phyloP scores from a whole-genome alignment of 2,797 vertebrate genomes.

The Enteromius mattozi region DNA sequence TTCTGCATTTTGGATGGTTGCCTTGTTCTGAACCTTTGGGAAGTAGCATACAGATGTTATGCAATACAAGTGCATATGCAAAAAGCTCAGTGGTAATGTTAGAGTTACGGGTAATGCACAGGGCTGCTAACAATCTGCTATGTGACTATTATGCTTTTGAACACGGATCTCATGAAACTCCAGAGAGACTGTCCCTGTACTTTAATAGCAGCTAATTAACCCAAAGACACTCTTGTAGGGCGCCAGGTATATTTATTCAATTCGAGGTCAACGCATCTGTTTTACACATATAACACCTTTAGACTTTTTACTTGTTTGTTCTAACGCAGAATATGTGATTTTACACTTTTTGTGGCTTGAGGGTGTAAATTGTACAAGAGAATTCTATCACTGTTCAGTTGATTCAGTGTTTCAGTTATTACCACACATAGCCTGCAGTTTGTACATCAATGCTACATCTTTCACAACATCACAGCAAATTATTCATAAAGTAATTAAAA shows the following conservation, averaged over 20 bases:
- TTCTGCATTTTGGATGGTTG: slow-evolving; percentile 15
- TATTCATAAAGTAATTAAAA: not conserved
- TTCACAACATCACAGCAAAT: not conserved
- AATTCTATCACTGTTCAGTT: not conserved
- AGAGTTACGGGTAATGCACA: not conserved
- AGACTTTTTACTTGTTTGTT: not conserved
- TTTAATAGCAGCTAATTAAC: slow-evolving; percentile 8
- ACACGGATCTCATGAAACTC: not conserved
- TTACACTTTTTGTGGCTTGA: not conserved
- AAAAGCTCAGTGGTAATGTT: not conserved
- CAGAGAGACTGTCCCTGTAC: not conserved
- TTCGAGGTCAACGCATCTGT: not conserved
- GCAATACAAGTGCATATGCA: not conserved
- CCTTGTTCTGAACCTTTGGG: slow-evolving; percentile 14
- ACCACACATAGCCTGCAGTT: not conserved
- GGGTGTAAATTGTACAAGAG: not conserved
- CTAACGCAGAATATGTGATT: not conserved
- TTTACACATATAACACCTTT: not conserved
- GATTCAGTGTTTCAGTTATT: not conserved
- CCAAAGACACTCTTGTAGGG: not conserved
- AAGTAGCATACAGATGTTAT: slow-evolving; percentile 21
- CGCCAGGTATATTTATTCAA: not conserved
- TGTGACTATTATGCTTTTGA: not conserved
- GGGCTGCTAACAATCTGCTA: slow-evolving; percentile 3
- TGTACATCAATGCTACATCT: not conserved